Evolutionary conservation across 2,888 invertebrate genomes (phyloP), one percentile per base, ranked within the genome.

Genomic region (Blastobasis lacticolella): DNA sequence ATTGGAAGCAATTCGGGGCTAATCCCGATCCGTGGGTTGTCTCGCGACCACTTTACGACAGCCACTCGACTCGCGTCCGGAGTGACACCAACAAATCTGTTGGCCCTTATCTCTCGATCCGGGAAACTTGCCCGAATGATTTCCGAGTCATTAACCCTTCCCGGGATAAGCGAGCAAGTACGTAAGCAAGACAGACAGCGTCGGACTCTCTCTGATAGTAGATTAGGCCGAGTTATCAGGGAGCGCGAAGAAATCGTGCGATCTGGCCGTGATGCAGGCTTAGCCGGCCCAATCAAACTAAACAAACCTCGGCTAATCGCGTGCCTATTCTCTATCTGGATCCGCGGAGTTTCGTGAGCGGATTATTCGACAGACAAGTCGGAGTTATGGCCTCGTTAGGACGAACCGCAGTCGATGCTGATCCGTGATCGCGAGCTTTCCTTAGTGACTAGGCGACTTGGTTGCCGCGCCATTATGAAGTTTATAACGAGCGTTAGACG

Each of bases 171-270:
- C 23, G 23, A 3, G 23, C 23, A 23, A n/a, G 23, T 71, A 75
- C 78, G 72, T 87, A 86, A 88, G 87, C 81, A 81, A 87, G 87
- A 87, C 78, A 86, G 85, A 87, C 87, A 86, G 83, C 87, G 83
- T 81, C 82, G 78, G 80, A 85, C 82, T 84, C 75, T 78, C 84
- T 86, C 62, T 78, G 78, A 75, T 81, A 76, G 77, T 73, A 81
- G 83, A 86, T 85, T 86, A 87, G 78, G 75, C 77, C 70, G 65
- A 78, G 84, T 84, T 86, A 87, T 86, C 83, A 81, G 48, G 50
- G 48, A 75, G 76, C 75, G 75, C 78, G 80, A 84, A 84, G 84
- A 83, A 86, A 78, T 81, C 86, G 87, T 84, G 87, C 85, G 78
- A 81, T 87, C 82, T 83, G 71, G 65, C 71, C 74, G 71, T 85